Percentiles rank a stretch among this genome's conserved stretches.
These are phyloP conservation scores for Heliangelus exortis DNA, from an alignment of 2,797 vertebrate species.

Conservation along the genomic window DNA sequence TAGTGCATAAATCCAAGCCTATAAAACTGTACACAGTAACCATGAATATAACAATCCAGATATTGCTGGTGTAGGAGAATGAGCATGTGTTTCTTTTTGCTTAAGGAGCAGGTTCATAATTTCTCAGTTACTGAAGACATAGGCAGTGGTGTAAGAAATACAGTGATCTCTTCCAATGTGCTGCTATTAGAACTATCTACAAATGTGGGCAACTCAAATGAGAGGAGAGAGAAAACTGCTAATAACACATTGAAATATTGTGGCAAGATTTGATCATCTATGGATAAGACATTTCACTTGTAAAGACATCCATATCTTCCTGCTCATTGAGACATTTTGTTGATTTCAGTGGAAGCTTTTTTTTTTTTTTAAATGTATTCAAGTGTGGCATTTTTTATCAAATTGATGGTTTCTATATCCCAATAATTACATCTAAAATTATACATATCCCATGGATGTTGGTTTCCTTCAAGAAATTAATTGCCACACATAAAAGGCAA, in stretches of 20 bases:
- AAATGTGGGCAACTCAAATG: not conserved
- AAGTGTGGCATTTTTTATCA: not conserved
- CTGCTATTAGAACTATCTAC: not conserved
- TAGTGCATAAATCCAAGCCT: not conserved
- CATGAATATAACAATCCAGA: not conserved
- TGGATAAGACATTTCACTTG: not conserved
- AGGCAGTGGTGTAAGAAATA: not conserved
- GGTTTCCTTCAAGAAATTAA: slow-evolving; percentile 26
- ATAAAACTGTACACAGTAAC: not conserved
- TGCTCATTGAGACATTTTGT: not conserved
- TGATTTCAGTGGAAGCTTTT: not conserved
- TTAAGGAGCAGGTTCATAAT: not conserved
- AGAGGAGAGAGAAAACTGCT: not conserved
- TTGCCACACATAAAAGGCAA: not conserved
- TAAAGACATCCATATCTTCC: not conserved
- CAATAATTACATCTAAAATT: slow-evolving; percentile 7
- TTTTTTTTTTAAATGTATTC: not conserved
- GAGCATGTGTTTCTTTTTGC: not conserved
- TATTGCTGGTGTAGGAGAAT: not conserved
- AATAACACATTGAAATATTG: not conserved
- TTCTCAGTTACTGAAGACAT: not conserved
- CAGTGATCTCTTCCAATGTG: not conserved
- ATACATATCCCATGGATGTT: not conserved
- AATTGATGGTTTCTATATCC: not conserved
- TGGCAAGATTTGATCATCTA: not conserved